Percentiles rank a stretch among this genome's conserved stretches.
phyloP scores from a whole-genome alignment of 1,140 invertebrate species.

The Drosophila hydei region DNA sequence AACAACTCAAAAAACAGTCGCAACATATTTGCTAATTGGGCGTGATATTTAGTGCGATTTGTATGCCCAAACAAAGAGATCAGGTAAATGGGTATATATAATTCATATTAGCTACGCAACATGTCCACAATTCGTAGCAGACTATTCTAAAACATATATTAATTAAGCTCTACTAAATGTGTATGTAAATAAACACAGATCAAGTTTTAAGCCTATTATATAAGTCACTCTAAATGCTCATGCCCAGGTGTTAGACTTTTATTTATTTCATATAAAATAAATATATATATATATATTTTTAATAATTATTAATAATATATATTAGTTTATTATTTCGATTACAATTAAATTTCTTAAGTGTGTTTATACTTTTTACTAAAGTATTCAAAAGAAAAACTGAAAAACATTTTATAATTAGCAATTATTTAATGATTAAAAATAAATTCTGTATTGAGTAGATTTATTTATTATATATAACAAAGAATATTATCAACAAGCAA shows the following conservation, averaged over 20 bases:
- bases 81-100: background rate
- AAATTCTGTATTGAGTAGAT: too few relatives aligned
- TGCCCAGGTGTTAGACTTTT: too few relatives aligned
- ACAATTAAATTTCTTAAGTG: too few relatives aligned
- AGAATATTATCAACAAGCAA: background rate
- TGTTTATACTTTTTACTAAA: too few relatives aligned
- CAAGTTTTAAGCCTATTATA: background rate
- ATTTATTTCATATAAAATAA: too few relatives aligned
- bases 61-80: background rate
- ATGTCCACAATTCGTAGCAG: background rate
- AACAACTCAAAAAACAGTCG: slow-evolving; percentile 8
- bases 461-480: too few relatives aligned
- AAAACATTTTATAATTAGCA: too few relatives aligned
- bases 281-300: too few relatives aligned
- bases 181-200: background rate
- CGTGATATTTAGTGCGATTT: slow-evolving; percentile 15
- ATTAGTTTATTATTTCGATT: too few relatives aligned
- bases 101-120: background rate
- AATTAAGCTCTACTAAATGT: background rate
- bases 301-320: too few relatives aligned
- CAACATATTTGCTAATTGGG: slow-evolving; percentile 37
- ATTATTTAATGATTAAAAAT: too few relatives aligned
- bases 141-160: background rate
- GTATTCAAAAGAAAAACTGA: too few relatives aligned
- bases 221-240: background rate